A percentile compares a stretch with the other conserved stretches of the same genome.
phyloP scores from a whole-genome alignment of 1,140 invertebrate species.

The Listronotus oregonensis region DNA sequence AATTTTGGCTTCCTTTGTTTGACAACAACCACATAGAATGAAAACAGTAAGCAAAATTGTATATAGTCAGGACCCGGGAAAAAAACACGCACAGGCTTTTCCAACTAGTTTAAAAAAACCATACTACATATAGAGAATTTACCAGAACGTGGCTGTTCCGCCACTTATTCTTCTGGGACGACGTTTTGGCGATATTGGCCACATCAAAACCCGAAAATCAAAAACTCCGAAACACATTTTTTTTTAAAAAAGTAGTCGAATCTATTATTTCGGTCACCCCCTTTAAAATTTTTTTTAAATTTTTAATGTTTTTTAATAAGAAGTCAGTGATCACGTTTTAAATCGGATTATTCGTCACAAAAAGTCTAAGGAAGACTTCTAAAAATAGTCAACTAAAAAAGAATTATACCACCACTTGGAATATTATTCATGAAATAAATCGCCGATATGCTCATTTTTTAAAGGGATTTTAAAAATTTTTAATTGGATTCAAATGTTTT shows the following conservation, averaged over 20 bases:
- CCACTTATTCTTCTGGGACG: slow-evolving; percentile 53
- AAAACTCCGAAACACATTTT: background rate
- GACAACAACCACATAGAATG: no score
- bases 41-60: no score
- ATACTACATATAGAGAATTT: no score
- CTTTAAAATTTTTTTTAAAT: background rate
- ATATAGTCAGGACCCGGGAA: no score
- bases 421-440: background rate
- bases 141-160: slow-evolving; percentile 50
- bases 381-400: slow-evolving; percentile 27
- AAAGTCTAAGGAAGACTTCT: slow-evolving; percentile 18
- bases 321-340: background rate
- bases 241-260: background rate
- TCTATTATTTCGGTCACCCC: no score
- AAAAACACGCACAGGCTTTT: no score
- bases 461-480: no score
- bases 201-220: slow-evolving; percentile 40
- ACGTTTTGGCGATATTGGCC: slow-evolving; percentile 50
- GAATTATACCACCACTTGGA: slow-evolving; percentile 7
- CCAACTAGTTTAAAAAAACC: no score
- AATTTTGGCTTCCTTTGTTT: no score
- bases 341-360: slow-evolving; percentile 2
- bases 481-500: no score
- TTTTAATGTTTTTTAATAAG: background rate
- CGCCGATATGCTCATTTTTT: no score